A percentile compares a stretch with the other conserved stretches of the same genome.
Conservation (phyloP, 2,797 vertebrate genomes). For the Loris lydekkerianus region DNA sequence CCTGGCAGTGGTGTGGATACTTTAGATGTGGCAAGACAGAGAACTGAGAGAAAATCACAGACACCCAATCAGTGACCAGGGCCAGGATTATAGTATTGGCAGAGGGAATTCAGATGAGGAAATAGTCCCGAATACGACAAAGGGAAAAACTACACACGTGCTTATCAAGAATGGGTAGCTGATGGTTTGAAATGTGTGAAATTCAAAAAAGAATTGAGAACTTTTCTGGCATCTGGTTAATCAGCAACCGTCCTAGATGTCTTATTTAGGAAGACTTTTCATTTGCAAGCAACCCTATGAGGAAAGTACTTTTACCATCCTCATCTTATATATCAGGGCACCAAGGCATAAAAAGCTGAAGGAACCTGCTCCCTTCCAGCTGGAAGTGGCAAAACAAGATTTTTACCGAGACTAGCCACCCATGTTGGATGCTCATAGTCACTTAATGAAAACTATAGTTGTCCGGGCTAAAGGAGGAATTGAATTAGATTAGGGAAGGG, state of each 20-base stretch:
- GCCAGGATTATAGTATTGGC: background rate
- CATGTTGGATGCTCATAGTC: background rate
- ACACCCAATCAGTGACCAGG: background rate
- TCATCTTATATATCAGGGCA: background rate
- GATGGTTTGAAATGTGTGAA: background rate
- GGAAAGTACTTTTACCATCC: background rate
- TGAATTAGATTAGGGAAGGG: background rate
- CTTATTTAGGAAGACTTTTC: background rate
- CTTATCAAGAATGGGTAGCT: background rate
- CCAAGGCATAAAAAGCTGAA: background rate
- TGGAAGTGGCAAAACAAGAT: background rate
- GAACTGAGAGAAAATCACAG: background rate
- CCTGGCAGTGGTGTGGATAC: background rate
- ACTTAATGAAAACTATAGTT: background rate
- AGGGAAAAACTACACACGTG: background rate
- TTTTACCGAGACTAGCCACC: rapidly evolving
- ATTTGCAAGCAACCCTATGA: background rate
- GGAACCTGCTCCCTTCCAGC: background rate
- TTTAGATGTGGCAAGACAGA: background rate
- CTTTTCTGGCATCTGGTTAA: background rate
- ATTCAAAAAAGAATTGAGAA: background rate
- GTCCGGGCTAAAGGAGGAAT: background rate
- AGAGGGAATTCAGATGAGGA: background rate
- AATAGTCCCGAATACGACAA: background rate
- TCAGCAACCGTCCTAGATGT: background rate